Conservation (phyloP, 2,888 invertebrate genomes). For the Leucozona laternaria region DNA sequence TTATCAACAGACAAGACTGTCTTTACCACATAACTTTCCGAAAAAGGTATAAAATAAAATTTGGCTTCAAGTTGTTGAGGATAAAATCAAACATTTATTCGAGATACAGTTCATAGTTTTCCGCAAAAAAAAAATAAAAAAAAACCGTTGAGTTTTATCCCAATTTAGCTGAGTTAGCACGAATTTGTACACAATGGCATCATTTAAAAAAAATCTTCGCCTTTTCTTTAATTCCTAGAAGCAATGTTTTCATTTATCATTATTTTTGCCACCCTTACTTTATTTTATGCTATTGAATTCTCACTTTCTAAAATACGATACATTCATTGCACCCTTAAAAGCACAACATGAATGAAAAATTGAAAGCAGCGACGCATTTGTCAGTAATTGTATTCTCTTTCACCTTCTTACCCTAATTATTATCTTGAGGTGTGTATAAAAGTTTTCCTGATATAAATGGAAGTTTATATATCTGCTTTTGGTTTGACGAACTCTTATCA, state of each 20-base stretch:
- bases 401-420: slow-evolving; percentile 17
- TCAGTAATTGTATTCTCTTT: neutral
- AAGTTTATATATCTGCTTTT: slow-evolving; percentile 11
- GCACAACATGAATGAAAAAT: slow-evolving; percentile 44
- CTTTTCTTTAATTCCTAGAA: neutral
- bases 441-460: neutral
- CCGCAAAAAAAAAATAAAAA: neutral
- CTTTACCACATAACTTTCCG: no score
- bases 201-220: slow-evolving; percentile 29
- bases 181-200: neutral
- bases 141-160: neutral
- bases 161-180: neutral
- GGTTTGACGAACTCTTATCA: slow-evolving; percentile 55
- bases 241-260: slow-evolving; percentile 6
- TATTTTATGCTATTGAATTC: neutral
- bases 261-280: slow-evolving; percentile 9
- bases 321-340: slow-evolving; percentile 34
- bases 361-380: slow-evolving; percentile 21
- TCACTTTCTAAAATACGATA: slow-evolving; percentile 35
- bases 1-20: no score
- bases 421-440: slow-evolving; percentile 34
- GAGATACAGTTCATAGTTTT: no score
- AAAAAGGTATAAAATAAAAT: no score
- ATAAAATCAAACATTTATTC: no score
- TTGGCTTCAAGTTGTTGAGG: no score